These are phyloP conservation scores for Yponomeuta cagnagella DNA, from an alignment of 2,888 invertebrate species.

Conservation along the genomic window DNA sequence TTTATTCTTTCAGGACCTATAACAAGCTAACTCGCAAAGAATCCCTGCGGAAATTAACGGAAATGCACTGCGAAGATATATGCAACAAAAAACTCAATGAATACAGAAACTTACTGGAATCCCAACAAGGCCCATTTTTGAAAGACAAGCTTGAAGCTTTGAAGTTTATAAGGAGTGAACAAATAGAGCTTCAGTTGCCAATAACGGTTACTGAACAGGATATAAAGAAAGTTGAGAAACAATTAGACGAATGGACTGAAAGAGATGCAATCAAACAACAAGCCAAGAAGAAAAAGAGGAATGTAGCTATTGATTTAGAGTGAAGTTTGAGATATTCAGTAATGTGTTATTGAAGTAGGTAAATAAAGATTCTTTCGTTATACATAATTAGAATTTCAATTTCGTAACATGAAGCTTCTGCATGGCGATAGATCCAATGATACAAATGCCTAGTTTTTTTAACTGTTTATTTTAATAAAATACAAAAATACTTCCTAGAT, in stretches of 20 bases:
- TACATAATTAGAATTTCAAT: too few species aligned
- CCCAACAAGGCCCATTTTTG: conserved; percentile 83
- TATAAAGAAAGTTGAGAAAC: conserved; percentile 75
- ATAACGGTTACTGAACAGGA: conserved; percentile 81
- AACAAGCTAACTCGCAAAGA: conserved; percentile 81
- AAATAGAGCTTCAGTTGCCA: conserved; percentile 78
- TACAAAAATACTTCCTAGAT: conserved; percentile 26
- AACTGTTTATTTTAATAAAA: conserved; percentile 14
- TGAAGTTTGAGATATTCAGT: conserved; percentile 14
- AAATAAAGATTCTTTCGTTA: conserved; percentile 4
- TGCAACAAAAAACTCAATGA: conserved; percentile 77
- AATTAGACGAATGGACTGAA: conserved; percentile 68
- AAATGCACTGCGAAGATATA: conserved; percentile 82
- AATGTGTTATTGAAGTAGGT: conserved; percentile 3
- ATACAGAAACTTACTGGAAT: conserved; percentile 80
- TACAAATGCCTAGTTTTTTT: neutral
- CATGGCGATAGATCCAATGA: neutral
- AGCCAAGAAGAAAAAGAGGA: conserved; percentile 54
- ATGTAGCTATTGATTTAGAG: conserved; percentile 40
- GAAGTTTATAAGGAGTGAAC: conserved; percentile 84
- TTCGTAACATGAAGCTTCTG: too few species aligned
- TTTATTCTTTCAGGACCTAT: conserved; percentile 48
- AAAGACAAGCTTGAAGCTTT: conserved; percentile 83
- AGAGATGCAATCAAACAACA: conserved; percentile 57
- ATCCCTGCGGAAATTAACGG: conserved; percentile 82